Conservation (phyloP, 2,113 vertebrate genomes). For the Pithys albifrons region DNA sequence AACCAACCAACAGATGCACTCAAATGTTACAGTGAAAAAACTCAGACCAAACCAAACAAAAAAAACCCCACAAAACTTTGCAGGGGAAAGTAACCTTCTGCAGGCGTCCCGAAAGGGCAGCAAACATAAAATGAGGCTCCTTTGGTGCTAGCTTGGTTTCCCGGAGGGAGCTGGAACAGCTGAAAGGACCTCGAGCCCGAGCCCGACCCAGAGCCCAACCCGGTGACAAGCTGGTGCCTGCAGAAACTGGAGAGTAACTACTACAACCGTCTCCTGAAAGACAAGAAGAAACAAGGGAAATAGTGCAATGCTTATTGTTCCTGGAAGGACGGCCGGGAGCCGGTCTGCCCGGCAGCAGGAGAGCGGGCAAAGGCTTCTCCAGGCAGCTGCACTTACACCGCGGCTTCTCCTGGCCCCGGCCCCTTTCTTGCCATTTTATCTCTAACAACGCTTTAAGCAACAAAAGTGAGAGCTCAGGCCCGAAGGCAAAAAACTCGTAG, state of each 20-base stretch:
- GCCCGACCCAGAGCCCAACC: too few species aligned
- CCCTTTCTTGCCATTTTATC: rapidly evolving
- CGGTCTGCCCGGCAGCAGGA: rapidly evolving
- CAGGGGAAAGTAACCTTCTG: neutral
- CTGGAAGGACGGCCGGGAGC: neutral
- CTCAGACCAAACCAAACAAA: rapidly evolving
- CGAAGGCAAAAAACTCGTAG: too few species aligned
- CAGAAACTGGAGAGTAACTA: neutral
- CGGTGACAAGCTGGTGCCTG: rapidly evolving
- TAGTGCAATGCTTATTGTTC: rapidly evolving
- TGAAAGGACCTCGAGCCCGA: neutral
- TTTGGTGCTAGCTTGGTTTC: rapidly evolving
- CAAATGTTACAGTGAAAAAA: neutral
- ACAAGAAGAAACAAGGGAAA: neutral
- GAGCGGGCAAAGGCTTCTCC: neutral
- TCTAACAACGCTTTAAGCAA: rapidly evolving
- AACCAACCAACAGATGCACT: rapidly evolving
- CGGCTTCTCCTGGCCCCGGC: neutral
- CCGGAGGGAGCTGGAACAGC: rapidly evolving
- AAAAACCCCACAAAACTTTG: rapidly evolving
- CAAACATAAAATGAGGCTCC: neutral
- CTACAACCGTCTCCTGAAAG: neutral
- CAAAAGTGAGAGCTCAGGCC: rapidly evolving
- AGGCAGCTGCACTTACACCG: rapidly evolving
- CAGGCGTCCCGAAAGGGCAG: neutral